Evolutionary conservation across 2,888 invertebrate genomes (phyloP).

Genomic region (Ditula angustiorana): DNA sequence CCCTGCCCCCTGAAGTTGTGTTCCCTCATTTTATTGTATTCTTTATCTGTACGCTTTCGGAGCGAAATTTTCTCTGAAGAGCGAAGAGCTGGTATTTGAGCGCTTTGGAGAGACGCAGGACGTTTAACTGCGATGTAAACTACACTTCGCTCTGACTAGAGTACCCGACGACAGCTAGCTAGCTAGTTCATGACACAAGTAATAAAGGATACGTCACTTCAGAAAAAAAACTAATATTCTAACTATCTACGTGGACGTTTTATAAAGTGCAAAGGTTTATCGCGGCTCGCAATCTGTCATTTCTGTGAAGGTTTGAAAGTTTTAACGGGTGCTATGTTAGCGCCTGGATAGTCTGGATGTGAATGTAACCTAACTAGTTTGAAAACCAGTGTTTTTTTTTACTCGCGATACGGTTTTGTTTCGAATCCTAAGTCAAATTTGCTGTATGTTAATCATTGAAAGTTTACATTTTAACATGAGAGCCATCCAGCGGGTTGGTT

Average conservation of each 20-base stretch:
- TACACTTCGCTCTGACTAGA: neutral
- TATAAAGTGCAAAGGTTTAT: neutral
- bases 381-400: too few relatives aligned
- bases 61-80: neutral
- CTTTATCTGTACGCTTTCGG: conserved; percentile 1
- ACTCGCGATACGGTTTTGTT: neutral
- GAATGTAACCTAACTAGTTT: too few relatives aligned
- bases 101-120: neutral
- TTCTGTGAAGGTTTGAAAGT: too few relatives aligned
- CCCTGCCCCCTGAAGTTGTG: conserved; percentile 6
- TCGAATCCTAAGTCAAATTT: neutral
- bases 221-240: too few relatives aligned
- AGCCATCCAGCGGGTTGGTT: conserved; percentile 5
- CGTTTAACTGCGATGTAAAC: neutral
- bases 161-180: neutral
- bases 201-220: neutral
- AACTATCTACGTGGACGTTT: too few relatives aligned
- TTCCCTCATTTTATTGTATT: conserved; percentile 18
- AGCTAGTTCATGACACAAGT: neutral
- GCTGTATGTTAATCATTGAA: neutral
- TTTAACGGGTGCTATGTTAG: too few relatives aligned
- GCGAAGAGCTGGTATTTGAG: conserved; percentile 22
- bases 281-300: neutral
- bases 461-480: neutral
- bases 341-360: too few relatives aligned